Evolutionary conservation across 1,140 invertebrate species (phyloP).

Genomic region (Drosophila gunungcola): DNA sequence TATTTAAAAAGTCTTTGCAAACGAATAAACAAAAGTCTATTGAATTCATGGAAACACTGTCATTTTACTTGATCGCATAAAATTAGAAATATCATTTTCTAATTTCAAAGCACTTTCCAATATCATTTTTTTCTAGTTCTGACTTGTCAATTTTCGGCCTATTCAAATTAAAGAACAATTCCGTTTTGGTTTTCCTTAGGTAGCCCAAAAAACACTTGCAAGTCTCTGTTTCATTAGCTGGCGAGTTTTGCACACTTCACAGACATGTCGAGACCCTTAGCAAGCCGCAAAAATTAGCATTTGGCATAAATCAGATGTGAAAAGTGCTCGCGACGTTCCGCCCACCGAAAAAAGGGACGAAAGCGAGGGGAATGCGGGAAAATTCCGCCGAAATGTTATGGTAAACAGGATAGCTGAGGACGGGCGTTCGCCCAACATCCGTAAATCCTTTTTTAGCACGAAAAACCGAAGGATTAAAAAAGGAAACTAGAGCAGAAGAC

Average conservation of each 20-base stretch:
- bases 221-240: not conserved
- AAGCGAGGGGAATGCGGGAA: slow-evolving; percentile 2
- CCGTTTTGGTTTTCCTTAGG: not conserved
- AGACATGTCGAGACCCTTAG: slow-evolving; percentile 2
- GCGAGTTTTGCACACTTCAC: slow-evolving; percentile 19
- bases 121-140: not conserved
- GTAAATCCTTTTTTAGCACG: slow-evolving; percentile 80
- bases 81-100: no score
- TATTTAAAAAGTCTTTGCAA: no score
- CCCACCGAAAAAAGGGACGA: slow-evolving; percentile 22
- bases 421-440: slow-evolving; percentile 48
- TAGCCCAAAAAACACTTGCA: slow-evolving; percentile 26
- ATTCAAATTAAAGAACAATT: not conserved
- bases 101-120: no score
- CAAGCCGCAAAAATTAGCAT: slow-evolving; percentile 33
- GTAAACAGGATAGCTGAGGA: slow-evolving; percentile 35
- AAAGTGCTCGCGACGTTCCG: slow-evolving; percentile 34
- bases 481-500: slow-evolving; percentile 73
- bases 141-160: not conserved
- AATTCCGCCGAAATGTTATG: slow-evolving; percentile 67
- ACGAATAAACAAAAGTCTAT: no score
- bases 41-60: no score
- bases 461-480: slow-evolving; percentile 82
- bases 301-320: slow-evolving; percentile 43
- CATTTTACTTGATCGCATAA: no score